Evolutionary conservation across 2,113 vertebrate genomes (phyloP), one percentile per base, ranked within the genome.

Genomic region (Silurus glanis): DNA sequence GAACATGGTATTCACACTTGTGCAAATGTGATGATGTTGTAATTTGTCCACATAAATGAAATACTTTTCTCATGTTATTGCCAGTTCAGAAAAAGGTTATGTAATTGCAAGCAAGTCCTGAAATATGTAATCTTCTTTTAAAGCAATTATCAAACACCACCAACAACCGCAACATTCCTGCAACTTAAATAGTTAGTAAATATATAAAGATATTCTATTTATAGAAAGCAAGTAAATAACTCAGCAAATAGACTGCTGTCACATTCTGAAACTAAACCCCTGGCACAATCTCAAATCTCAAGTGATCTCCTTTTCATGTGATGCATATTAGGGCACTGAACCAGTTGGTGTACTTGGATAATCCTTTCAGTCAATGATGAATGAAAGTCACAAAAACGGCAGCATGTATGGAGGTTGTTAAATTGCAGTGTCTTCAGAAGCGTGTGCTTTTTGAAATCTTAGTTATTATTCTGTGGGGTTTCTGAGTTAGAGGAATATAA

Each of bases 301-400:
- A 94, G 93, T 94, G 94, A 93, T 91, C 92, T 69, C 49, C 80
- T 61, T 85, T 91, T 91, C 92, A 93, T 91, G 92, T 94, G 93
- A 93, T 87, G 78, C 86, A 85, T 86, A 89, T 91, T 75, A 90
- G 89, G 92, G 87, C 66, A 89, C 86, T 91, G 90, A 87, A 88
- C 87, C 81, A 94, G 93, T 91, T 94, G 92, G 89, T 87, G 81
- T 61, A 85, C 25, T 25, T 45, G 56, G 82, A 84, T 88, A 87
- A 89, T 86, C 59, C 45, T 58, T 58, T 23, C 47, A 84, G 17
- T 14, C 53, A 78, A 82, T 86, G 51, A 86, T 86, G 64, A 87
- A 79, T 90, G 86, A 85, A 82, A 85, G 89, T 87, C 88, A 90
- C 81, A 88, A 82, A 75, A 87, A 59, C 49, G 55, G 59, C 88